Conservation (phyloP, 1,140 invertebrate species). For the Zaprionus lachaisei region DNA sequence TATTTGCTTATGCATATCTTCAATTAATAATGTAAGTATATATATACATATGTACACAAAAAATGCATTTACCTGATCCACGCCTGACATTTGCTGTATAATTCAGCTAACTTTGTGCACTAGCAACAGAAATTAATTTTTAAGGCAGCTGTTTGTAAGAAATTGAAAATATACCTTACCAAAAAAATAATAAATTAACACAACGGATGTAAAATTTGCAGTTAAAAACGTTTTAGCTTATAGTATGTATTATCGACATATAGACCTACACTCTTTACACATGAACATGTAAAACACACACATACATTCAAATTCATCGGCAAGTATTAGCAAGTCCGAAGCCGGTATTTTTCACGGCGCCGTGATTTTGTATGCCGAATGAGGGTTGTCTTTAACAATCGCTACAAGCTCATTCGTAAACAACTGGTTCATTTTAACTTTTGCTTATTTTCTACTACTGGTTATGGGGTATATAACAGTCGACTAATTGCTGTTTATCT, state of each 20-base stretch:
- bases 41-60: conserved; percentile 63
- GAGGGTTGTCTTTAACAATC: conserved; percentile 24
- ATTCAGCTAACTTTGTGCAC: conserved; percentile 65
- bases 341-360: conserved; percentile 49
- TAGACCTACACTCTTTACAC: conserved; percentile 72
- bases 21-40: conserved; percentile 10
- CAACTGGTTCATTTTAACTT: not conserved
- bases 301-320: conserved; percentile 26
- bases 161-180: conserved; percentile 52
- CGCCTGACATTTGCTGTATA: conserved; percentile 80
- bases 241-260: conserved; percentile 70
- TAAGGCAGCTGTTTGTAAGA: conserved; percentile 7
- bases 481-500: not conserved
- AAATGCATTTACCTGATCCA: conserved; percentile 81
- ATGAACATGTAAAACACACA: conserved; percentile 55
- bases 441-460: not conserved
- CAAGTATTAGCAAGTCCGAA: conserved; percentile 33
- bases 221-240: conserved; percentile 64
- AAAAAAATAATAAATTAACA: conserved; percentile 77
- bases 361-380: conserved; percentile 30
- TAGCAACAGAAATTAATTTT: conserved; percentile 45
- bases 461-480: too few species aligned
- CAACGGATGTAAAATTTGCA: conserved; percentile 63
- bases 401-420: not conserved
- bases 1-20: conserved; percentile 11